These are phyloP conservation scores for Perodicticus potto DNA, from an alignment of 2,797 vertebrate species.

Conservation along the genomic window DNA sequence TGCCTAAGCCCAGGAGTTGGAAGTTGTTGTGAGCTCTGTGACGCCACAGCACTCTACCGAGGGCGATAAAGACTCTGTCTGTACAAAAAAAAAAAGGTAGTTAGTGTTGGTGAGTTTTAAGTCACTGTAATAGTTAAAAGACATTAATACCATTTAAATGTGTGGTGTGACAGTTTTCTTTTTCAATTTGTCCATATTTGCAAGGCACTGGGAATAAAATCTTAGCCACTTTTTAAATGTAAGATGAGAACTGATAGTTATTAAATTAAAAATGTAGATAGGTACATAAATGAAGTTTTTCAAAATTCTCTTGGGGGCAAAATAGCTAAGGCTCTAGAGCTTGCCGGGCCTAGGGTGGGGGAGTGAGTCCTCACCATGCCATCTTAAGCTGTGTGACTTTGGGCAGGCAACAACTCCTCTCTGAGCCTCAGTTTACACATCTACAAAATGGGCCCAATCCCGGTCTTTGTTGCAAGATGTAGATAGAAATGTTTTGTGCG, in stretches of 20 bases:
- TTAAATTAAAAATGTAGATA: not conserved
- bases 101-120: slow-evolving; percentile 23
- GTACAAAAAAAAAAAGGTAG: no score
- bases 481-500: not conserved
- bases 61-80: no score
- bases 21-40: no score
- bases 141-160: not conserved
- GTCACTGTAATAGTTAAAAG: not conserved
- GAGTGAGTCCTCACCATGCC: not conserved
- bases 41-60: no score
- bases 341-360: not conserved
- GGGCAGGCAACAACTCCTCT: not conserved
- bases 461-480: not conserved
- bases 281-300: not conserved
- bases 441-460: not conserved
- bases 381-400: not conserved
- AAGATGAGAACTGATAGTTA: not conserved
- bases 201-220: not conserved
- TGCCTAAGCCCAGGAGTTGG: no score
- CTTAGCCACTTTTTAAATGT: not conserved
- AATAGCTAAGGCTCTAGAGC: not conserved
- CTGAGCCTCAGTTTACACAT: not conserved
- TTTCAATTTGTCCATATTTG: not conserved
- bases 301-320: not conserved
- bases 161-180: not conserved